A percentile compares a stretch with the other conserved stretches of the same genome.
These are phyloP conservation scores for Drosophila paramelanica DNA, from an alignment of 2,888 invertebrate genomes.

Conservation along the genomic window DNA sequence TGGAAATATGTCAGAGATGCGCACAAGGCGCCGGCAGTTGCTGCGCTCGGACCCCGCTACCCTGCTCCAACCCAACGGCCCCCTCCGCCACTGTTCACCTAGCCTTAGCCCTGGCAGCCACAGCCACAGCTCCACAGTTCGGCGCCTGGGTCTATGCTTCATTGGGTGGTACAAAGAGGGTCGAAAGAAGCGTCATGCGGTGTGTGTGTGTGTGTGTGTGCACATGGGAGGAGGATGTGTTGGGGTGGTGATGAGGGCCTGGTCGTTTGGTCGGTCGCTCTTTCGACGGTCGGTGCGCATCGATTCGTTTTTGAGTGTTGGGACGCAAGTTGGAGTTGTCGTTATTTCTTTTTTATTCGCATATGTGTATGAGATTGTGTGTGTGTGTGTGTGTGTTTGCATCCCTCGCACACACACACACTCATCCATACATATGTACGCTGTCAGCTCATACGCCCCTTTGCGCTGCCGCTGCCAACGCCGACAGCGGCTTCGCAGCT, in stretches of 20 bases:
- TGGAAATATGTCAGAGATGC: slow-evolving; percentile 85
- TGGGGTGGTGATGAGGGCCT: background rate
- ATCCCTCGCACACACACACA: slow-evolving; percentile 43
- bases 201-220: no score
- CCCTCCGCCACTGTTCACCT: background rate
- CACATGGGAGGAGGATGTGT: no score
- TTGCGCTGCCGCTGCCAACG: slow-evolving; percentile 29
- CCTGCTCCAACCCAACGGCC: background rate
- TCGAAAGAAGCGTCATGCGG: background rate
- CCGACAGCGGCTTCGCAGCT: slow-evolving; percentile 42
- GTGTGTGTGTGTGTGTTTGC: slow-evolving; percentile 36
- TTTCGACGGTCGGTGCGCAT: slow-evolving; percentile 68
- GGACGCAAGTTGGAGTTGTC: slow-evolving; percentile 49
- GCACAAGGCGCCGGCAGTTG: slow-evolving; percentile 74
- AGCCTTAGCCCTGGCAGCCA: slow-evolving; percentile 19
- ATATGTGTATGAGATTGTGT: slow-evolving; percentile 31
- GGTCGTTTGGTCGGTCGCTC: slow-evolving; percentile 45
- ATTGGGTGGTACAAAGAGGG: slow-evolving; percentile 20
- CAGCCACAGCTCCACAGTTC: slow-evolving; percentile 28
- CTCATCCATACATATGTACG: slow-evolving; percentile 7
- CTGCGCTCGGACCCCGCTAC: slow-evolving; percentile 59
- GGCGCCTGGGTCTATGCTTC: slow-evolving; percentile 29
- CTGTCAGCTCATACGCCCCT: slow-evolving; percentile 56
- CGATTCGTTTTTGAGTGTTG: slow-evolving; percentile 69
- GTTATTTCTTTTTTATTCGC: slow-evolving; percentile 49